Base-by-base conservation (phyloP, 1,140 invertebrate species). In the Lutraria rhynchaena region DNA sequence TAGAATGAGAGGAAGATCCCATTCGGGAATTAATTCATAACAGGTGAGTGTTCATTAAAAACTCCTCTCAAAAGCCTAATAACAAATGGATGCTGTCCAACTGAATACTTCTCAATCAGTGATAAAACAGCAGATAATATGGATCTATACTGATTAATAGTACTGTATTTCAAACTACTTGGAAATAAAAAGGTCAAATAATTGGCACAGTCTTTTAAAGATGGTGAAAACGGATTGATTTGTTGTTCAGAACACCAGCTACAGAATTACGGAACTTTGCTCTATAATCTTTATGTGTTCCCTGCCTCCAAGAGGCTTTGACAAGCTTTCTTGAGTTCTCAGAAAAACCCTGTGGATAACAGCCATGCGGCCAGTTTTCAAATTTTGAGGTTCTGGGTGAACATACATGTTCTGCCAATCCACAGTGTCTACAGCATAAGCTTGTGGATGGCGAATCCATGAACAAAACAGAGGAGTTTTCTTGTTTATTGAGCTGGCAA, bases 261-360 rank as follows among this genome's bases (percentile, higher is more conserved):
- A 67, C 15, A 29, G 60, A 78, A 78, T 44, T 44, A 17, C 69
- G 31, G 41, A 81, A 84, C 55, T 81, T 81, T 35, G 51, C 3
- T 17, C 37, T 61, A 46, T 81, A 77, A 31, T 84, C 78, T 63
- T 58, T 84, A 33, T 73, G 63, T 46, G 78, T 81, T 0, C 73
- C 73, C 49, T 61, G 58, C 4, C 71, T 13, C 37, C 70, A 83
- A 1, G 70, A 74, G 53, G 69, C 69, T 58, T 29, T 13, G 0
- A 73, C 24, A 17, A 83, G 29, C 19, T 83, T 73, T 57, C 61
- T 24, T 69, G 63, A 11, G n/a, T 22, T 24, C 35, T 51, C 51
- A 29, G 46, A 73, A 73, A 65, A 81, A 15, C 57, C 69, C 51
- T 71, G 78, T 81, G 22, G 78, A 81, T 71, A 73, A 24, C 53